Base-by-base conservation (phyloP, 1,140 invertebrate genomes). In the Frieseomelitta varia region DNA sequence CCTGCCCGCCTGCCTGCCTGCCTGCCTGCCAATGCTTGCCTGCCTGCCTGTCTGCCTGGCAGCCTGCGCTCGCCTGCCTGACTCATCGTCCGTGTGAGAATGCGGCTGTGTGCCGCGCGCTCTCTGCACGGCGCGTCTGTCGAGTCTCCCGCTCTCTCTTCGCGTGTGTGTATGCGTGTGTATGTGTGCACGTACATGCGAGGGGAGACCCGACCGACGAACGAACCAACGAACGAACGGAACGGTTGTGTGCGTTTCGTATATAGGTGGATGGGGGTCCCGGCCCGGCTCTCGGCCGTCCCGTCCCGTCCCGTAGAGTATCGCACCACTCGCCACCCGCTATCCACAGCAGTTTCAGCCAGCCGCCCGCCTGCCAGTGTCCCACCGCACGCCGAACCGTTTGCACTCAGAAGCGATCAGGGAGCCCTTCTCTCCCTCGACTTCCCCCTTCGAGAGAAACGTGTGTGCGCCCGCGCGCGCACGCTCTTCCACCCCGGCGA, bases 341-440 rank as follows among this genome's bases (percentile, higher is more conserved):
- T 93, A 93, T 93, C 92, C 92, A 89, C 91, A 92, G 92, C 92
- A 93, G 92, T 93, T 92, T 93, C 88, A 91, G 85, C 87, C 91
- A 91, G 90, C 90, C 90, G 91, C 91, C 84, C 81, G 91, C 85
- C 88, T 77, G 90, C 90, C 93, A 93, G 93, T 94, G 93, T 94
- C 93, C 94, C 93, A 93, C 93, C 92, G 93, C 93, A 93, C 92
- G 94, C 92, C 93, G 94, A 94, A 92, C 92, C 92, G 94, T 94
- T 94, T 94, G 93, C 93, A 93, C 93, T 94, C 93, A 89, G 92
- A 93, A 93, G 92, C 93, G 92, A 93, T 93, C 92, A 91, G 86
- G 86, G 90, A 91, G 90, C 90, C 87, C 88, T 89, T 89, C 88
- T 89, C 87, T 88, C 77, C 88, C 87, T 90, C 88, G 85, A 82